These are phyloP conservation scores for Trissoscelio sp. DNA, from an alignment of 2,888 invertebrate genomes.

Conservation along the genomic window DNA sequence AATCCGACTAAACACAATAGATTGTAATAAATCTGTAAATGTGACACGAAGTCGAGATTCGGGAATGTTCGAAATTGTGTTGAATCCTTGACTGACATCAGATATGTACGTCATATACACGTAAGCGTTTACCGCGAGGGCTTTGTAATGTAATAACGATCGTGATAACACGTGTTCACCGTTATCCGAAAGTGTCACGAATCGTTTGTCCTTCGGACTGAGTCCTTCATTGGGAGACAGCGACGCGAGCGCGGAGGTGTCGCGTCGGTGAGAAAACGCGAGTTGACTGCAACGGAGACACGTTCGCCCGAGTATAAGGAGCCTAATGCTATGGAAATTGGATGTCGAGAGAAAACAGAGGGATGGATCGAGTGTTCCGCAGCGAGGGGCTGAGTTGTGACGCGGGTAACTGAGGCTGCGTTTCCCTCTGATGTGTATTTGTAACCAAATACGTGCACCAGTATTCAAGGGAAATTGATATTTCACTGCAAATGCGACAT, in stretches of 20 bases:
- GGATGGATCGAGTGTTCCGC: slow-evolving; percentile 70
- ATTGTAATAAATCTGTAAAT: slow-evolving; percentile 22
- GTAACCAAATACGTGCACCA: slow-evolving; percentile 48
- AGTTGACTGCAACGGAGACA: slow-evolving; percentile 66
- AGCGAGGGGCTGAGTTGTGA: slow-evolving; percentile 45
- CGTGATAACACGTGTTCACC: slow-evolving; percentile 57
- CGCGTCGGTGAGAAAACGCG: slow-evolving; percentile 64
- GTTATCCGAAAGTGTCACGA: slow-evolving; percentile 62
- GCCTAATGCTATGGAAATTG: slow-evolving; percentile 82
- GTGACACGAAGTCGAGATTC: slow-evolving; percentile 22
- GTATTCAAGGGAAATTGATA: slow-evolving; percentile 42
- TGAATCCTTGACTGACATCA: slow-evolving; percentile 49
- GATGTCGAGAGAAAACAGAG: slow-evolving; percentile 79
- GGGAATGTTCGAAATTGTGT: slow-evolving; percentile 26
- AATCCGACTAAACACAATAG: too few species aligned
- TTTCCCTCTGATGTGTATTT: slow-evolving; percentile 48
- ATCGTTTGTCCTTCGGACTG: slow-evolving; percentile 52
- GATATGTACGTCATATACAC: slow-evolving; percentile 43
- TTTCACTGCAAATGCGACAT: slow-evolving; percentile 32
- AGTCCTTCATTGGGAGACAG: slow-evolving; percentile 65
- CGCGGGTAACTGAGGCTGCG: slow-evolving; percentile 40
- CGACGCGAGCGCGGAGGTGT: slow-evolving; percentile 36
- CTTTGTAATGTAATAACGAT: slow-evolving; percentile 64
- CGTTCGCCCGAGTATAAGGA: slow-evolving; percentile 74
- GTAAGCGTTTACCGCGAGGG: slow-evolving; percentile 36